These are phyloP conservation scores for Gallinago solitaria DNA, from an alignment of 2,797 vertebrate species.

Conservation along the genomic window DNA sequence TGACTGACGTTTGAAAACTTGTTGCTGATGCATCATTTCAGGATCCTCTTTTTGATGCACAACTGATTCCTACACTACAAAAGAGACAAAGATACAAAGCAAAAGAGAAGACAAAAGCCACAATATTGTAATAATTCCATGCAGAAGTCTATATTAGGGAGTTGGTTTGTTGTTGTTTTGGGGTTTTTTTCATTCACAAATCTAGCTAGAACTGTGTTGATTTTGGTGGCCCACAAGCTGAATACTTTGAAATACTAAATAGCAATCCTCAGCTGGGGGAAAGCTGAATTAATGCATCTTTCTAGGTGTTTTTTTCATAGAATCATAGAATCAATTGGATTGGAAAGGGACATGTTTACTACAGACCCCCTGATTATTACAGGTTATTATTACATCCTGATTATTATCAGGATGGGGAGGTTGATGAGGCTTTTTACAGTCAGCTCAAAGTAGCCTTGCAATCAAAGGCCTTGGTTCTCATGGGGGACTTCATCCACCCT, in stretches of 20 bases:
- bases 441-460: no score
- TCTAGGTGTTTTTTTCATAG: not conserved
- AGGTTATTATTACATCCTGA: no score
- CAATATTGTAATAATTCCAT: not conserved
- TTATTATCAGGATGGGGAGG: no score
- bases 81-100: not conserved
- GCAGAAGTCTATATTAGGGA: not conserved
- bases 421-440: no score
- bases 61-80: not conserved
- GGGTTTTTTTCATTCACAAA: not conserved
- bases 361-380: no score
- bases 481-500: no score
- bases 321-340: no score
- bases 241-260: not conserved
- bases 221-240: not conserved
- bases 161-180: not conserved
- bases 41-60: not conserved
- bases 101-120: not conserved
- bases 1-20: not conserved
- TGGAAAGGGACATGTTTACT: no score
- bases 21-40: not conserved
- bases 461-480: no score
- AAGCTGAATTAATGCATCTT: not conserved
- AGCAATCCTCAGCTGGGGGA: accelerated
- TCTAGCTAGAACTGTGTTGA: not conserved